phyloP scores from a whole-genome alignment of 2,113 vertebrate species.

The Bothrops jararaca region DNA sequence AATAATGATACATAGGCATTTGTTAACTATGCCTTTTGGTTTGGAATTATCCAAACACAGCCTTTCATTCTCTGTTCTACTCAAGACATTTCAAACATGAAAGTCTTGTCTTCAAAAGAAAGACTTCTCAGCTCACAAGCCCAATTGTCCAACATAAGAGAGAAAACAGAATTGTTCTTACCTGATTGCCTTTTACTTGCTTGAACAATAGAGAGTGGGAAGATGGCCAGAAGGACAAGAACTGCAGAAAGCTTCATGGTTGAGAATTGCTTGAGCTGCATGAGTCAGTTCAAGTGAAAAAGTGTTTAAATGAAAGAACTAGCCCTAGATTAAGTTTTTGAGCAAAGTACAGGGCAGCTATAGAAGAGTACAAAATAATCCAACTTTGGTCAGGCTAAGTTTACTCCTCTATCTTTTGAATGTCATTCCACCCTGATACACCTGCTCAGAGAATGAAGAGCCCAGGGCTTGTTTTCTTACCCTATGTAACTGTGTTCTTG shows the following conservation, averaged over 20 bases:
- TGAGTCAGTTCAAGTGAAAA: background rate
- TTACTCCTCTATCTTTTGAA: background rate
- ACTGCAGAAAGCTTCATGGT: background rate
- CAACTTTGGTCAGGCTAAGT: background rate
- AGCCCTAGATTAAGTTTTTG: background rate
- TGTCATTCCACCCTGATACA: constrained; percentile 9
- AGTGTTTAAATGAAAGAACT: background rate
- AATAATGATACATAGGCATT: background rate
- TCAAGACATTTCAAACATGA: background rate
- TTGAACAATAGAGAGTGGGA: background rate
- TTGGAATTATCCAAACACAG: background rate
- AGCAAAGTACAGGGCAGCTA: background rate
- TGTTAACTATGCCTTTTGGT: background rate
- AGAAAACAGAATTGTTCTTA: background rate
- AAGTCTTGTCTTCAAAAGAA: background rate
- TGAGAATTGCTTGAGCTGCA: background rate
- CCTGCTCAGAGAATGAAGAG: background rate
- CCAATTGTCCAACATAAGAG: background rate
- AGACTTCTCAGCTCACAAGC: background rate
- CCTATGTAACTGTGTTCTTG: background rate
- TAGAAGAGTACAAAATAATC: background rate
- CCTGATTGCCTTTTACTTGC: background rate
- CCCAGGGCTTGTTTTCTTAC: background rate
- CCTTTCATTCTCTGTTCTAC: background rate
- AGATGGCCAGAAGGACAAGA: background rate